phyloP scores from a whole-genome alignment of 2,113 vertebrate genomes.

The Laterallus jamaicensis region DNA sequence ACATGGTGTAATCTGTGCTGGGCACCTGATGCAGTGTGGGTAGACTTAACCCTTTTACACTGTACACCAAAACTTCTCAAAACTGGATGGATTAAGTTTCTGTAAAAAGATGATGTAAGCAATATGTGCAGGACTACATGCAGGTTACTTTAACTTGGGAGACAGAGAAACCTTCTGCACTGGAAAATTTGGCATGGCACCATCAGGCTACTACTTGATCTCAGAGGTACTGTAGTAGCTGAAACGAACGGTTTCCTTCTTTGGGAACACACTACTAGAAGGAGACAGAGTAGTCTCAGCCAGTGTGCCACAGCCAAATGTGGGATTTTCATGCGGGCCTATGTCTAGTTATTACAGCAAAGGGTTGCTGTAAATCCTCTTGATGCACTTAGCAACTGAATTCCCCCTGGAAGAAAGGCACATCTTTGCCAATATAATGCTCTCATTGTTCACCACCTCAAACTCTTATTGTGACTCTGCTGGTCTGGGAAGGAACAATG shows the following conservation, averaged over 20 bases:
- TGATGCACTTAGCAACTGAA: conserved; percentile 30
- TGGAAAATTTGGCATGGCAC: conserved; percentile 17
- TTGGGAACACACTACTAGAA: conserved; percentile 24
- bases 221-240: background rate
- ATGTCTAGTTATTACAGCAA: conserved; percentile 32
- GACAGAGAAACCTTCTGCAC: background rate
- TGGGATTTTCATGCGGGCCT: conserved; percentile 27
- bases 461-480: background rate
- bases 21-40: background rate
- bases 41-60: conserved; percentile 15
- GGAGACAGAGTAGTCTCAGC: background rate
- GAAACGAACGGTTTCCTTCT: conserved; percentile 34
- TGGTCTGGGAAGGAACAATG: background rate
- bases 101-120: conserved; percentile 7
- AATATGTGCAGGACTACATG: background rate
- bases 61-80: background rate
- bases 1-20: background rate
- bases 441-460: conserved; percentile 9
- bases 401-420: conserved; percentile 27
- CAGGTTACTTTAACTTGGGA: background rate
- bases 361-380: conserved; percentile 45
- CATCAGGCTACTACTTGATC: background rate
- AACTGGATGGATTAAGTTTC: conserved; percentile 4
- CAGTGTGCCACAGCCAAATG: conserved; percentile 21
- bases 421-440: conserved; percentile 26